Conservation (phyloP, 1,140 invertebrate genomes). For the Pseudoatta argentina region DNA sequence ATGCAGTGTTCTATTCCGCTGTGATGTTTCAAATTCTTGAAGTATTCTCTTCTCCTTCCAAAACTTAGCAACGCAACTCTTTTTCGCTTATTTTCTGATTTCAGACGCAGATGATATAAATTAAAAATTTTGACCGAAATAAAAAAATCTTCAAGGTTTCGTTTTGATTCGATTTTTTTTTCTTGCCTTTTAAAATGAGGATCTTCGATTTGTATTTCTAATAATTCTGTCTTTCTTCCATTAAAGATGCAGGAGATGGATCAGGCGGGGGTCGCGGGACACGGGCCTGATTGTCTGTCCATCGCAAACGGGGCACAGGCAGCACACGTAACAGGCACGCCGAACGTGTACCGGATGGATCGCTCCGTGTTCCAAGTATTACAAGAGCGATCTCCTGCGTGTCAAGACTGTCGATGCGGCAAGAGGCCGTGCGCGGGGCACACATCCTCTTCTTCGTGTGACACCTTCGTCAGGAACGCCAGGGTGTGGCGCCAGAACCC, state of each 20-base stretch:
- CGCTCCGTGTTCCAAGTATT: conserved; percentile 77
- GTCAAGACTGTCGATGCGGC: conserved; percentile 65
- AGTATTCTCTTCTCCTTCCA: background rate
- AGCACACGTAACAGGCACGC: conserved; percentile 62
- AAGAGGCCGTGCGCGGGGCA: conserved; percentile 33
- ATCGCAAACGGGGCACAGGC: conserved; percentile 44
- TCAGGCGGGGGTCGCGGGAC: background rate
- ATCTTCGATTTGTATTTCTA: conserved; percentile 10
- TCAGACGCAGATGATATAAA: background rate
- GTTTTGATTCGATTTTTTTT: no score
- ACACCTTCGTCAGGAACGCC: conserved; percentile 48
- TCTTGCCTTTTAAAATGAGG: background rate
- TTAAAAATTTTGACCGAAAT: background rate
- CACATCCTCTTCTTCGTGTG: conserved; percentile 40
- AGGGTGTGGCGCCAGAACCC: conserved; percentile 67
- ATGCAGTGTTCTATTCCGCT: background rate
- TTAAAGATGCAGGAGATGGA: conserved; percentile 28
- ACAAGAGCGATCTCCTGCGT: conserved; percentile 75
- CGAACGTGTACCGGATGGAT: conserved; percentile 74
- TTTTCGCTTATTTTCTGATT: background rate
- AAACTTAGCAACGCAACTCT: background rate
- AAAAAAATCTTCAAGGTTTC: background rate
- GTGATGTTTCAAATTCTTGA: background rate
- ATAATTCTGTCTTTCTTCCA: background rate
- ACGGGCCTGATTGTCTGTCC: conserved; percentile 27